Percentiles rank a stretch among this genome's conserved stretches.
Conservation (phyloP, 2,888 invertebrate genomes). For the Mimas tiliae region DNA sequence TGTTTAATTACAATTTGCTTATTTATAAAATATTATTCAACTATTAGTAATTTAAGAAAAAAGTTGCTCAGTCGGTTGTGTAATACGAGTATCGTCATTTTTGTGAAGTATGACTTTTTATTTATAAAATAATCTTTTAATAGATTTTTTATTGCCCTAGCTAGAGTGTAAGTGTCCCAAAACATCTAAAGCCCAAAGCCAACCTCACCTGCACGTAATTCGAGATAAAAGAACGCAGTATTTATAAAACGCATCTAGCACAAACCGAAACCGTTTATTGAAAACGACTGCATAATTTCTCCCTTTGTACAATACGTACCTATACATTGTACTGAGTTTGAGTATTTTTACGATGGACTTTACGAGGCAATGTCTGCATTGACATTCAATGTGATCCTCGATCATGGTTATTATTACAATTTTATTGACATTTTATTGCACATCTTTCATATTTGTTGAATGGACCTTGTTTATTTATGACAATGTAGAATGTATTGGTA, state of each 20-base stretch:
- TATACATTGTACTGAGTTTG: slow-evolving; percentile 35
- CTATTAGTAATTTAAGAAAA: too few species aligned
- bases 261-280: slow-evolving; percentile 1
- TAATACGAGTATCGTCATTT: too few species aligned
- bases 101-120: too few species aligned
- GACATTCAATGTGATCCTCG: slow-evolving; percentile 33
- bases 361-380: slow-evolving; percentile 33
- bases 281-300: slow-evolving; percentile 43
- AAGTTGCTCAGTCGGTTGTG: too few species aligned
- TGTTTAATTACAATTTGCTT: too few species aligned
- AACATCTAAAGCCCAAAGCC: too few species aligned
- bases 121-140: too few species aligned
- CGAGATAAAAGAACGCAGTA: neutral
- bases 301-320: slow-evolving; percentile 43
- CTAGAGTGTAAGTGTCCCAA: too few species aligned
- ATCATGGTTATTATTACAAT: slow-evolving; percentile 11
- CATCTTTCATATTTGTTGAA: slow-evolving; percentile 15
- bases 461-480: slow-evolving; percentile 12
- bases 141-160: too few species aligned
- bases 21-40: too few species aligned
- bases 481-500: slow-evolving; percentile 1
- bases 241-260: neutral
- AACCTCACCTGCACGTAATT: too few species aligned
- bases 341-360: slow-evolving; percentile 43
- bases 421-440: slow-evolving; percentile 20